Conservation (phyloP, 2,888 invertebrate species). For the Fragum sueziense region DNA sequence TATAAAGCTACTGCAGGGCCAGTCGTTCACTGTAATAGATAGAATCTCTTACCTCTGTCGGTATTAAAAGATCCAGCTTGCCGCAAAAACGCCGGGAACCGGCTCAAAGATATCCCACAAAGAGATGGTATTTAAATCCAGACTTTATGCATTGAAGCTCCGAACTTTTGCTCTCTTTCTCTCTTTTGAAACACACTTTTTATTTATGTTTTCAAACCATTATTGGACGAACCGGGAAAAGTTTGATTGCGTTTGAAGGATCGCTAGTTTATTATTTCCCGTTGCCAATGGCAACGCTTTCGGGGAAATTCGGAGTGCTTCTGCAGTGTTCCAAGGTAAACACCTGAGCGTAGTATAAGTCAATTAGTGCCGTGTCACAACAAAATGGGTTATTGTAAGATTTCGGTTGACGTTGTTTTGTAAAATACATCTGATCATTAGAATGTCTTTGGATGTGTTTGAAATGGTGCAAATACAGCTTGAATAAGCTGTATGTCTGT, state of each 20-base stretch:
- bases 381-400: no score
- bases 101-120: background rate
- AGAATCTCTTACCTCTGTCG: background rate
- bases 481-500: no score
- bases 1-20: background rate
- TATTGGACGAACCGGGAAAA: background rate
- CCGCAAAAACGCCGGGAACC: background rate
- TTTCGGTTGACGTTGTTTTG: no score
- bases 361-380: no score
- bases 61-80: slow-evolving; percentile 15
- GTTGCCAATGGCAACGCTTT: slow-evolving; percentile 5
- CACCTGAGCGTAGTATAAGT: background rate
- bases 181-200: background rate
- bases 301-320: slow-evolving; percentile 11
- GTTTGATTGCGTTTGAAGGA: slow-evolving; percentile 14
- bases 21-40: background rate
- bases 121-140: background rate
- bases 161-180: background rate
- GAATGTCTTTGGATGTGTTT: no score
- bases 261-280: slow-evolving; percentile 2
- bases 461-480: no score
- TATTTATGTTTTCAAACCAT: slow-evolving; percentile 5
- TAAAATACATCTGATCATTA: no score
- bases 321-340: background rate
- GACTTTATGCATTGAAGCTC: background rate